phyloP scores from a whole-genome alignment of 1,140 invertebrate species.

The Solen grandis region DNA sequence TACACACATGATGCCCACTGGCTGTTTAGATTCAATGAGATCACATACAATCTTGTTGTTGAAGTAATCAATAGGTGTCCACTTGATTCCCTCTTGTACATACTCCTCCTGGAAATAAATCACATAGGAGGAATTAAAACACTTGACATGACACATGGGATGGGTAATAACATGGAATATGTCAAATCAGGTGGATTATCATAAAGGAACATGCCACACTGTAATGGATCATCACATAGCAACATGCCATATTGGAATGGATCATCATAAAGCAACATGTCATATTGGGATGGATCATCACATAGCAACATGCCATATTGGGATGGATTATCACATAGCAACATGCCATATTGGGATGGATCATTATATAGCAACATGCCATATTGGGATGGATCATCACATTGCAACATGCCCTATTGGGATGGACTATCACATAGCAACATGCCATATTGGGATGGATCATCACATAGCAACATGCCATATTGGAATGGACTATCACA shows the following conservation, averaged over 20 bases:
- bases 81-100: conserved; percentile 87
- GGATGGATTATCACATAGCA: no score
- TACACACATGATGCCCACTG: conserved; percentile 84
- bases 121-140: no score
- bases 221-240: background rate
- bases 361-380: no score
- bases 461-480: no score
- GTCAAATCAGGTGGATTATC: background rate
- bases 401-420: no score
- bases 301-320: background rate
- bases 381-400: no score
- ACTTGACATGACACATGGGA: background rate
- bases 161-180: background rate
- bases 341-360: no score
- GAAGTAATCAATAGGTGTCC: conserved; percentile 89
- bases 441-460: no score
- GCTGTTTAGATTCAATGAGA: conserved; percentile 83
- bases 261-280: background rate
- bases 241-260: background rate
- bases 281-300: background rate
- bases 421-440: no score
- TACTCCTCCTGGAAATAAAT: conserved; percentile 86
- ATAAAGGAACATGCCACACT: background rate
- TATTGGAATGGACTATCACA: no score
- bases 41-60: conserved; percentile 90